Base-by-base conservation (phyloP, 2,888 invertebrate species). In the Aelia acuminata region DNA sequence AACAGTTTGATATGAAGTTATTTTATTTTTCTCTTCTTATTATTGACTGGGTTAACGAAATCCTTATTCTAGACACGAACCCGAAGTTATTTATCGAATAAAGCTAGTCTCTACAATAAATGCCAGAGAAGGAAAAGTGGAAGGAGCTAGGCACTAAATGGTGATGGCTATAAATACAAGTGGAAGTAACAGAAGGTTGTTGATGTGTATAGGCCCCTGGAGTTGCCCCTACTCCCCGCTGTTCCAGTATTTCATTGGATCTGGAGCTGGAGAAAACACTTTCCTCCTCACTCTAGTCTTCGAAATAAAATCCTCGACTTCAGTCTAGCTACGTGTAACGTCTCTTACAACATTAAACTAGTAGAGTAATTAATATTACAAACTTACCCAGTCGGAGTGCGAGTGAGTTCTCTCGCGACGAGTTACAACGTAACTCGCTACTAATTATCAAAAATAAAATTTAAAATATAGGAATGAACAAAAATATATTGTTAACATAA, bases 161-260 rank as follows among this genome's bases (percentile, higher is more conserved):
- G 31, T 5, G 20, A 11, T 80, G 18, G 80, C 80, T 80, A 80
- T 80, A 80, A 80, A 80, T 80, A 80, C 80, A 80, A 80, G 80
- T 80, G 80, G 39, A 80, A 80, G 80, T 80, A 43, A n/a, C n/a
- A 43, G 80, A 80, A 80, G 80, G 80, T 80, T 80, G 80, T 80
- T 80, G 80, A 80, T 80, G 80, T 80, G 80, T 80, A 80, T 80
- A 43, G 80, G 80, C 80, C 80, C 63, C 63, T 63, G 63, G 63
- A 63, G 63, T 63, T 63, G 63, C 63, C 31, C 31, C 31, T 31
- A 15, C 63, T 26, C n/a, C 80, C 80, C 22, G 80, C 43, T 39
- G 80, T 43, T 43, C 80, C 80, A 80, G 39, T 80, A 80, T 80
- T 80, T 80, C 80, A 80, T 80, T 80, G n/a, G n/a, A 43, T 43